Conservation (phyloP, 2,113 vertebrate genomes). For the Cyprinus carpio region DNA sequence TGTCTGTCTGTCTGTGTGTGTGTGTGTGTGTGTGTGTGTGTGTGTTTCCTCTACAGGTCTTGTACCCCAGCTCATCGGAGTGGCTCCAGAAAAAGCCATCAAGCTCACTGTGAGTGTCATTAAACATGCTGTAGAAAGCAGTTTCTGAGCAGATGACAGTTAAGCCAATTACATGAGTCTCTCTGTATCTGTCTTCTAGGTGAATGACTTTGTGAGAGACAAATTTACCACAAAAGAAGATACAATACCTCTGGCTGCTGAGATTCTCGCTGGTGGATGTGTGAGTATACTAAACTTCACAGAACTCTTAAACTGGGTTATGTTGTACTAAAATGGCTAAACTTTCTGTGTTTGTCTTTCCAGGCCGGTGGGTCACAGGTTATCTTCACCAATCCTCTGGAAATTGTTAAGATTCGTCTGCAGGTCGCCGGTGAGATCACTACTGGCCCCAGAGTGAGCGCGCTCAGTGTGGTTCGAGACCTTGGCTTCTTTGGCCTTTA, state of each 20-base stretch:
- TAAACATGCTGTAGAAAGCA: slow-evolving; percentile 8
- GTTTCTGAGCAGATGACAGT: background rate
- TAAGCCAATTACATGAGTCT: slow-evolving; percentile 10
- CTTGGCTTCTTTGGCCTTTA: slow-evolving; percentile 97
- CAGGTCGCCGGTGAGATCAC: slow-evolving; percentile 98
- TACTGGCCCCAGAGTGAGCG: slow-evolving; percentile 92
- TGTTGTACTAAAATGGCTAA: background rate
- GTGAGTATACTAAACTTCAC: slow-evolving; percentile 78
- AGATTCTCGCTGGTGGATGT: slow-evolving; percentile 91
- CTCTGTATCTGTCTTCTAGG: slow-evolving; percentile 69
- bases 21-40: background rate
- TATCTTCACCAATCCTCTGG: slow-evolving; percentile 97
- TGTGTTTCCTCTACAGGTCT: slow-evolving; percentile 78
- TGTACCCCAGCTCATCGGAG: slow-evolving; percentile 95
- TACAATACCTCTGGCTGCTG: slow-evolving; percentile 84
- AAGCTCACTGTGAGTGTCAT: slow-evolving; percentile 91
- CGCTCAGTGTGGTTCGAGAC: slow-evolving; percentile 87
- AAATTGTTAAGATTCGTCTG: slow-evolving; percentile 98
- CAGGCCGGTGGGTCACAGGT: slow-evolving; percentile 97
- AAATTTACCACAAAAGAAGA: slow-evolving; percentile 88
- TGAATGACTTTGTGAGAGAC: slow-evolving; percentile 97
- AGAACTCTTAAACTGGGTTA: background rate
- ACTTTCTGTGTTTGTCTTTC: slow-evolving; percentile 3
- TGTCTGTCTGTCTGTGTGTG: too few relatives aligned
- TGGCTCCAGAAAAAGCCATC: slow-evolving; percentile 98